A percentile compares a stretch with the other conserved stretches of the same genome.
Evolutionary conservation across 2,888 invertebrate species (phyloP).

Genomic region (Meghimatium bilineatum): DNA sequence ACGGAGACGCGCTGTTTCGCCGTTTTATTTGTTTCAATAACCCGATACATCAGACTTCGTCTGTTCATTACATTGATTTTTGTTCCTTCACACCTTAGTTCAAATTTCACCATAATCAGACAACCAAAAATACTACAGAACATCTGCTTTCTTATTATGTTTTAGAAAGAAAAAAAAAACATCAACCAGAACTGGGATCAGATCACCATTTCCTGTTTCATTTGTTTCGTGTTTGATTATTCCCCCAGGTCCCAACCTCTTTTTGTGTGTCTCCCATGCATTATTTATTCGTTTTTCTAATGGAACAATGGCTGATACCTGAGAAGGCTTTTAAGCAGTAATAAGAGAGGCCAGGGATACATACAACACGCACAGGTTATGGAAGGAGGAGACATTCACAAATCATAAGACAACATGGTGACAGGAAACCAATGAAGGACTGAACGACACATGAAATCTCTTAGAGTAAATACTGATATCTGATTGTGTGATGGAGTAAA

Average conservation of each 20-base stretch:
- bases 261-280: background rate
- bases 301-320: background rate
- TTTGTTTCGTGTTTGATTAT: background rate
- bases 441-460: background rate
- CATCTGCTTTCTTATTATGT: background rate
- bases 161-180: background rate
- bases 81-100: too few relatives aligned
- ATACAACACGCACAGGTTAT: background rate
- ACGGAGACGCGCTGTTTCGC: too few relatives aligned
- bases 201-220: background rate
- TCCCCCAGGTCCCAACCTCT: background rate
- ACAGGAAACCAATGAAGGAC: background rate
- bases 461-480: too few relatives aligned
- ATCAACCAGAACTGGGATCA: background rate
- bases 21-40: too few relatives aligned
- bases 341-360: background rate
- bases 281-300: conserved; percentile 1
- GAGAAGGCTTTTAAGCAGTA: background rate
- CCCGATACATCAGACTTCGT: too few relatives aligned
- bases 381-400: background rate
- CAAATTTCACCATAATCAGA: too few relatives aligned
- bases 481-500: too few relatives aligned
- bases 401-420: background rate
- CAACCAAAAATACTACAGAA: background rate
- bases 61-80: too few relatives aligned